A percentile compares a stretch with the other conserved stretches of the same genome.
phyloP scores from a whole-genome alignment of 2,888 invertebrate species.

The Anoplius nigerrimus region DNA sequence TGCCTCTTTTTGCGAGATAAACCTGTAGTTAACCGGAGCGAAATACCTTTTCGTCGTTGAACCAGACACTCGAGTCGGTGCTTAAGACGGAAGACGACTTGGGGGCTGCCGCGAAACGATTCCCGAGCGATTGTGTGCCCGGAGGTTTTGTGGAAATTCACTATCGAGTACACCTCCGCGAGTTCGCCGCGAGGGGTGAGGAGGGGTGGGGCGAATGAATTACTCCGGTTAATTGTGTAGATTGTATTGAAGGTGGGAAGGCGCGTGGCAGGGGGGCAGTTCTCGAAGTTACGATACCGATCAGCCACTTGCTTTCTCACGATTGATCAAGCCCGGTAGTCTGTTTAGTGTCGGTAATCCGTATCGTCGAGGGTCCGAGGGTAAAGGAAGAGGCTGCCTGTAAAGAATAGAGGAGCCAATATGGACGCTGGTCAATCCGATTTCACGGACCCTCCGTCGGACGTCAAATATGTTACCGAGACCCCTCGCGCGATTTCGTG shows the following conservation, averaged over 20 bases:
- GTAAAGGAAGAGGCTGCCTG: slow-evolving; percentile 35
- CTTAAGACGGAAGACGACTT: slow-evolving; percentile 40
- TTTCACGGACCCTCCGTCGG: slow-evolving; percentile 64
- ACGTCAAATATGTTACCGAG: slow-evolving; percentile 71
- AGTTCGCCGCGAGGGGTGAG: no score
- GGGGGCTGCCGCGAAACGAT: slow-evolving; percentile 16
- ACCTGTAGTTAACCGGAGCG: slow-evolving; percentile 38
- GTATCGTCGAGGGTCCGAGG: slow-evolving; percentile 26
- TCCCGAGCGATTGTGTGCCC: neutral
- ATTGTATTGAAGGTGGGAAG: no score
- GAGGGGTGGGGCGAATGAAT: no score
- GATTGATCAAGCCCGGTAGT: slow-evolving; percentile 31
- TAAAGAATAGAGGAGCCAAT: slow-evolving; percentile 57
- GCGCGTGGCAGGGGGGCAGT: no score
- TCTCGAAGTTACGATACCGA: slow-evolving; percentile 12
- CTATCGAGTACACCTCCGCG: neutral
- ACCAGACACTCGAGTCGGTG: slow-evolving; percentile 41
- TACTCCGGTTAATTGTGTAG: no score
- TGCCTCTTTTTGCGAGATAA: slow-evolving; percentile 21
- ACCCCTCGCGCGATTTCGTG: slow-evolving; percentile 60
- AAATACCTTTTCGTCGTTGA: slow-evolving; percentile 47
- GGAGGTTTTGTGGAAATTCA: slow-evolving; percentile 7
- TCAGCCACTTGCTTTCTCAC: slow-evolving; percentile 16
- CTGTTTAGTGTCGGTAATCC: slow-evolving; percentile 47
- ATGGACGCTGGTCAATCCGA: slow-evolving; percentile 72